Evolutionary conservation across 2,113 vertebrate species (phyloP), one percentile per base, ranked within the genome.

Genomic region (Poicephalus meyeri): DNA sequence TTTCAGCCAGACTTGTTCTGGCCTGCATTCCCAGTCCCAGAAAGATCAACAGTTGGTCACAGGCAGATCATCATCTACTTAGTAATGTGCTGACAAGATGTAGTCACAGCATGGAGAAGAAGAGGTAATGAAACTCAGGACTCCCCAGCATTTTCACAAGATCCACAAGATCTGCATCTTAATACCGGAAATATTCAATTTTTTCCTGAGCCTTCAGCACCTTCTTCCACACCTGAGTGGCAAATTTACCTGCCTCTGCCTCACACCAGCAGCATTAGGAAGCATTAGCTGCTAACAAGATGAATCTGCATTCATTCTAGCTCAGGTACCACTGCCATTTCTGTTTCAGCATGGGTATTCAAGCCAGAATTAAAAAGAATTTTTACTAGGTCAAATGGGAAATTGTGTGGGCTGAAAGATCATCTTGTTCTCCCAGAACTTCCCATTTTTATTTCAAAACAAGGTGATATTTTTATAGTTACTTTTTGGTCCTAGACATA

Each of bases 371-470:
- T 13, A 76, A 49, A 52, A 68, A 16, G 10, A 44, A 31, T 12
- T 46, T 81, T 81, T 35, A 80, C 17, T 19, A 77, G 6, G 55
- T 39, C 25, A 72, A 84, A 74, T 4, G 33, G 26, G 47, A 86
- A 94, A 33, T 10, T n/a, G 16, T 13, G 35, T 42, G 19, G 47
- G 26, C 60, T 78, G 37, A 63, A 68, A 80, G 42, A 90, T 25
- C 76, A 70, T 52, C 60, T 60, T 56, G 41, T 70, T 74, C 74
- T 53, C 72, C 7, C 13, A 74, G 52, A 84, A 29, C 12, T 73
- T 83, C n/a, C 11, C 21, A 53, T 41, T 86, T 93, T 70, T 71
- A 68, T 88, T 90, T 73, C 76, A 86, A 61, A 95, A 56, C 21
- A 65, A 55, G 13, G 46, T 61, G 61, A 94, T 17, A 16, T 7